These are phyloP conservation scores for Pectinophora gossypiella DNA, from an alignment of 1,140 invertebrate species.

Conservation along the genomic window DNA sequence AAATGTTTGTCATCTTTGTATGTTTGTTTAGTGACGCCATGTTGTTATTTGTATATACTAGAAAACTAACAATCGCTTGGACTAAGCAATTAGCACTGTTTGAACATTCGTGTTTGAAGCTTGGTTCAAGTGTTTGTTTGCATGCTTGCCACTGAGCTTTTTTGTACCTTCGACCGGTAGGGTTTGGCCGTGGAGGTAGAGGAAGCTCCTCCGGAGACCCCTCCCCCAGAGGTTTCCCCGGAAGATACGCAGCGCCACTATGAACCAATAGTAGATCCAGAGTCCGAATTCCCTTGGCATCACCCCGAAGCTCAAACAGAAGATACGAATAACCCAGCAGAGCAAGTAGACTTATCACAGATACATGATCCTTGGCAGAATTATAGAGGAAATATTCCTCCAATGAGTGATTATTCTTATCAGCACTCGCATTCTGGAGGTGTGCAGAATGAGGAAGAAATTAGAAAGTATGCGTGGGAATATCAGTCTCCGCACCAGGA, in stretches of 20 bases:
- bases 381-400: slow-evolving; percentile 60
- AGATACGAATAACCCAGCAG: slow-evolving; percentile 23
- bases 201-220: slow-evolving; percentile 16
- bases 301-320: slow-evolving; percentile 41
- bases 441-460: slow-evolving; percentile 28
- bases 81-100: slow-evolving; percentile 53
- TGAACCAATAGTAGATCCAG: slow-evolving; percentile 45
- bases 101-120: slow-evolving; percentile 40
- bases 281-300: slow-evolving; percentile 71
- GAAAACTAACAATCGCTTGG: slow-evolving; percentile 49
- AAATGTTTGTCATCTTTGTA: too few species aligned
- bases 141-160: slow-evolving; percentile 62
- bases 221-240: slow-evolving; percentile 29
- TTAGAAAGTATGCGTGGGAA: slow-evolving; percentile 53
- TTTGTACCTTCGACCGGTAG: slow-evolving; percentile 60
- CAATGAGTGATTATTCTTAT: slow-evolving; percentile 19
- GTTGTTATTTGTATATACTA: slow-evolving; percentile 21
- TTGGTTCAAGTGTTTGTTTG: slow-evolving; percentile 57
- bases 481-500: slow-evolving; percentile 24
- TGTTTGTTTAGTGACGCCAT: slow-evolving; percentile 48
- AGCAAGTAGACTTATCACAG: slow-evolving; percentile 59
- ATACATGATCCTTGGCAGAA: slow-evolving; percentile 78
- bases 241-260: slow-evolving; percentile 41
- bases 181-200: slow-evolving; percentile 35
- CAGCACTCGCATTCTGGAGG: not conserved